Conservation (phyloP, 2,888 invertebrate species). For the Strigamia crassipes region DNA sequence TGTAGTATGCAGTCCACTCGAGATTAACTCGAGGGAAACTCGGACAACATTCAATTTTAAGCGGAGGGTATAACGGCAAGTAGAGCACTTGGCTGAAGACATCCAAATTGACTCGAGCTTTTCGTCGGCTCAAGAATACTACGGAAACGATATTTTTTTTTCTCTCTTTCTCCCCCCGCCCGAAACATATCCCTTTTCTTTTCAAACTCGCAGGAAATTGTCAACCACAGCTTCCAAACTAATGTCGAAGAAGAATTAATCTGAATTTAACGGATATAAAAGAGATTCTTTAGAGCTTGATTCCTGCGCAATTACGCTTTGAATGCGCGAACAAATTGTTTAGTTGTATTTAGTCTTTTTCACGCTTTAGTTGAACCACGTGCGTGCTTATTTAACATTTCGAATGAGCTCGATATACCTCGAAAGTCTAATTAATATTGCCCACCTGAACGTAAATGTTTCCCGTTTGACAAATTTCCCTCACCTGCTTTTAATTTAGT, state of each 20-base stretch:
- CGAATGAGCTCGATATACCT: background rate
- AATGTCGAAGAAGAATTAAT: no score
- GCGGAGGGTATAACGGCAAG: background rate
- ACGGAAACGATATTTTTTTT: background rate
- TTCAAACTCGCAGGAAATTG: no score
- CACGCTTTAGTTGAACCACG: background rate
- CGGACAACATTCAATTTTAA: slow-evolving; percentile 38
- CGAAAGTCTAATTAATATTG: background rate
- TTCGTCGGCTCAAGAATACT: background rate
- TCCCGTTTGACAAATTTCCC: background rate
- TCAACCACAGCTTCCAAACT: no score
- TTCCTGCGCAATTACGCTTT: background rate
- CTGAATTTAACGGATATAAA: no score
- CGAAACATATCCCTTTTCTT: background rate
- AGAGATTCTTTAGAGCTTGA: background rate
- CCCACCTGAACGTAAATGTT: background rate
- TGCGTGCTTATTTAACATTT: background rate
- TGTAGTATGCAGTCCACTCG: slow-evolving; percentile 23
- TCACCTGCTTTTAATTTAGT: background rate
- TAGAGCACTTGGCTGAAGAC: background rate
- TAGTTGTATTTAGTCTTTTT: background rate
- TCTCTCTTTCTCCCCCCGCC: background rate
- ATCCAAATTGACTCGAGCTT: background rate
- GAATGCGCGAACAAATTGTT: background rate
- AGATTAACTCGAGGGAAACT: slow-evolving; percentile 37